phyloP scores from a whole-genome alignment of 1,140 invertebrate species.

The Magallana ariakensis region DNA sequence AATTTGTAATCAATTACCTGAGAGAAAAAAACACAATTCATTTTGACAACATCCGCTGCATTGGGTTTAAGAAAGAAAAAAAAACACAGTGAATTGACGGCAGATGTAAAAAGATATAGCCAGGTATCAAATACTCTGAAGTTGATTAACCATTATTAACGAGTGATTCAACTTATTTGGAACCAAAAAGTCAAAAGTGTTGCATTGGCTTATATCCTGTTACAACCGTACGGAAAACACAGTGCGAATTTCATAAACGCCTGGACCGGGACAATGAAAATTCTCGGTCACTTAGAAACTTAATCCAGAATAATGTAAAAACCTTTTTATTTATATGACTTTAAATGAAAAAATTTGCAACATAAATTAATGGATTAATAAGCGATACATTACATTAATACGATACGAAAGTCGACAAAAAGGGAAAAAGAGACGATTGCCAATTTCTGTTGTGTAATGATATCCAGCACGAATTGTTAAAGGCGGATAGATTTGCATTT shows the following conservation, averaged over 20 bases:
- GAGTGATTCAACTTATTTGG: not conserved
- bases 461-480: conserved; percentile 5
- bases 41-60: not conserved
- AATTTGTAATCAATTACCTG: not conserved
- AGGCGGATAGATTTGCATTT: not conserved
- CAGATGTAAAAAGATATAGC: conserved; percentile 8
- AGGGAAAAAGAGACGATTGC: conserved; percentile 3
- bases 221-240: conserved; percentile 1
- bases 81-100: not conserved
- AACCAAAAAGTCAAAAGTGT: conserved; percentile 27
- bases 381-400: conserved; percentile 8
- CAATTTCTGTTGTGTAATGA: conserved; percentile 15
- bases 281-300: not conserved
- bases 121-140: conserved; percentile 1
- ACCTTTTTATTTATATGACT: conserved; percentile 21
- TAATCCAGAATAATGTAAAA: not conserved
- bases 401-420: conserved; percentile 13
- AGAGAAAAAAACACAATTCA: not conserved
- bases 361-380: conserved; percentile 38
- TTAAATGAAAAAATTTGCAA: conserved; percentile 31
- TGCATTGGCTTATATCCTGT: conserved; percentile 17
- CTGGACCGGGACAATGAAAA: not conserved
- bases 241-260: conserved; percentile 20
- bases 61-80: not conserved
- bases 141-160: conserved; percentile 26